A percentile compares a stretch with the other conserved stretches of the same genome.
phyloP scores from a whole-genome alignment of 1,140 invertebrate genomes.

The Epicauta chinensis region DNA sequence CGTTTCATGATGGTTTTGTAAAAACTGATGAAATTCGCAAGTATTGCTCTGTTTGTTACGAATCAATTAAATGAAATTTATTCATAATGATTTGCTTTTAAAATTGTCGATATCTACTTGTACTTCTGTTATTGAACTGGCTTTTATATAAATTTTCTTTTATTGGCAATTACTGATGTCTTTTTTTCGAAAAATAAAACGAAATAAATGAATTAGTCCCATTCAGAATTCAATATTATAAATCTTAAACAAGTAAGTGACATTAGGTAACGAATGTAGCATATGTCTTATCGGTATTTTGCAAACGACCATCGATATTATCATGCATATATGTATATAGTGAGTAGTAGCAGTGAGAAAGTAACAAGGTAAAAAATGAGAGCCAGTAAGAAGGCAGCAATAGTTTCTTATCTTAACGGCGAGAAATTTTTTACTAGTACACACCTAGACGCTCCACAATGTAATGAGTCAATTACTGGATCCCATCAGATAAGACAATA shows the following conservation, averaged over 20 bases:
- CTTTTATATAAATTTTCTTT: no score
- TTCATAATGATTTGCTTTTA: no score
- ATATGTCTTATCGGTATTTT: conserved; percentile 17
- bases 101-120: no score
- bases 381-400: conserved; percentile 4
- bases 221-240: background rate
- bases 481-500: conserved; percentile 34
- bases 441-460: conserved; percentile 32
- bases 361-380: conserved; percentile 29
- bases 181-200: no score
- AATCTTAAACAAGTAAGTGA: conserved; percentile 4
- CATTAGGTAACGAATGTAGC: conserved; percentile 4
- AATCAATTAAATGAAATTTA: no score
- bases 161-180: no score
- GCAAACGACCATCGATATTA: conserved; percentile 28
- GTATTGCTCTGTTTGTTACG: no score
- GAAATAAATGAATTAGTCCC: no score
- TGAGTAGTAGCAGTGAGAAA: conserved; percentile 16
- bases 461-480: conserved; percentile 37
- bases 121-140: no score
- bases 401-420: conserved; percentile 31
- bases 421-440: conserved; percentile 37
- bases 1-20: no score
- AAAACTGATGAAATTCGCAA: no score
- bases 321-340: no score